Base-by-base conservation (phyloP, 2,113 vertebrate species). In the Pipa parva region DNA sequence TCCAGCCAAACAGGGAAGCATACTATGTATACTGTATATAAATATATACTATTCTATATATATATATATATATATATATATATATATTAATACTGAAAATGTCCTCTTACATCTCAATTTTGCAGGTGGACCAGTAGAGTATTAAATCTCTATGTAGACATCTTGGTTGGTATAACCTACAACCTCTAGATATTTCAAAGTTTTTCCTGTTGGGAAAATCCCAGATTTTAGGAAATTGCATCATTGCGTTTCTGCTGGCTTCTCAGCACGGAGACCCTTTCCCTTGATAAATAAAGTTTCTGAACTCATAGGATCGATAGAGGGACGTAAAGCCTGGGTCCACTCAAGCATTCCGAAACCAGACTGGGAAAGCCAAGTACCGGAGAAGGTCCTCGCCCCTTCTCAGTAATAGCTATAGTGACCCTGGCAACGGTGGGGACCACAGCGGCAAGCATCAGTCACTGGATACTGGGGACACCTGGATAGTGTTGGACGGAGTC, bases 371-470 rank as follows among this genome's bases (percentile, higher is more conserved):
- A 45, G 31, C 11, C 3, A 4, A n/a, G 2, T 18, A 27, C 48
- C 2, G 17, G 2, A 2, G 27, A 13, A 52, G 31, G 2, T 18
- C 48, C 48, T 26, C 31, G 60, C 49, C 33, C 33, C 48, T 20
- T 18, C 56, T 42, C 48, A 39, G 51, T 29, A 42, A 60, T 54
- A 69, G 26, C 7, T 27, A 25, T 39, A 27, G 22, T 59, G 56
- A 68, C 29, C 55, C 64, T 68, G 64, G 65, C 65, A 60, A 33
- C 46, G 57, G 56, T 69, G 65, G 57, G 57, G 65, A 7, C 57
- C n/a, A 12, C 24, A n/a, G 33, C 42, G 20, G 57, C 46, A 1
- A 31, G 25, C 2, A 60, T 69, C 15, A 29, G 65, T 31, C 57
- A 69, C 25, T 69, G 65, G 65, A 52, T 60, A 39, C 21, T 69